Conservation (phyloP, 2,888 invertebrate species). For the Platypus cylindrus region DNA sequence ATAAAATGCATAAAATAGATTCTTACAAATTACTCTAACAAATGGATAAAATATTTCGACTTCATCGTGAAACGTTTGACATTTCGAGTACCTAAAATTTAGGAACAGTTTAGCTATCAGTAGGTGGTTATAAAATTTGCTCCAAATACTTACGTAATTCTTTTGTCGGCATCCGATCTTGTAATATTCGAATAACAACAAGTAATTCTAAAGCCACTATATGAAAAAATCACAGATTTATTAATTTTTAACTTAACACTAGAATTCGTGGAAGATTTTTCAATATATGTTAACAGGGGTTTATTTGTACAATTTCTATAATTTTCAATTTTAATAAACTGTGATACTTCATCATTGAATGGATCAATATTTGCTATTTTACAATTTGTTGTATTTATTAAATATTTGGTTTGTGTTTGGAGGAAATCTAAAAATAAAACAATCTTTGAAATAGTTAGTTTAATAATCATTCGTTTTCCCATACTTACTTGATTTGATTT, state of each 20-base stretch:
- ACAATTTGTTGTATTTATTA: constrained; percentile 23
- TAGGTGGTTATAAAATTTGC: no score
- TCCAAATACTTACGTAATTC: constrained; percentile 11
- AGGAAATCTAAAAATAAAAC: no score
- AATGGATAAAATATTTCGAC: constrained; percentile 3
- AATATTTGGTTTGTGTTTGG: constrained; percentile 15
- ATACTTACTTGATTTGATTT: no score
- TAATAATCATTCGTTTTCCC: no score
- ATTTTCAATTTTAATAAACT: constrained; percentile 18
- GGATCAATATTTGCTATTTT: constrained; percentile 25
- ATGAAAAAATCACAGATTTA: constrained; percentile 17
- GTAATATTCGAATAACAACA: constrained; percentile 30
- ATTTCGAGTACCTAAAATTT: constrained; percentile 9
- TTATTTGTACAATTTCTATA: constrained; percentile 21
- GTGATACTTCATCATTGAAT: constrained; percentile 21
- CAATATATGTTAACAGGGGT: constrained; percentile 21
- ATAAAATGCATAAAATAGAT: constrained; percentile 27
- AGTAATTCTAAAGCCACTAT: constrained; percentile 19
- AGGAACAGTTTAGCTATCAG: not conserved
- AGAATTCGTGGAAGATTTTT: constrained; percentile 15
- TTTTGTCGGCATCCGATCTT: constrained; percentile 15
- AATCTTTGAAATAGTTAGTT: no score
- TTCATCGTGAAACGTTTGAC: constrained; percentile 7
- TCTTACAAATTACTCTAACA: constrained; percentile 36
- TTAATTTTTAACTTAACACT: constrained; percentile 19